Evolutionary conservation across 2,888 invertebrate species (phyloP).

Genomic region (Sarcophaga variegata): DNA sequence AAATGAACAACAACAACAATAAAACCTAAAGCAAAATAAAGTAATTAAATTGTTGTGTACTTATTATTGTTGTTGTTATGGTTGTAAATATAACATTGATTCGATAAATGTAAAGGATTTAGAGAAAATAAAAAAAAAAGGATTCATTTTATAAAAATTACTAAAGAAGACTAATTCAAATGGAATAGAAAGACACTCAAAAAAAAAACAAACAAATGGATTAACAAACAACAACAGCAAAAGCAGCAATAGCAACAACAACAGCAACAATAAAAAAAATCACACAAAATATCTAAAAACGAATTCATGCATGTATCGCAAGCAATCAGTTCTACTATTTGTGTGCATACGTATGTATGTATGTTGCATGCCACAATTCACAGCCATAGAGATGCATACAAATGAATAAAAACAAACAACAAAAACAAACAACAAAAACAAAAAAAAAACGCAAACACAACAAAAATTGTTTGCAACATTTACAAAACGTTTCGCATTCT

Average conservation of each 20-base stretch:
- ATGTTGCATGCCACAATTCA: too few relatives aligned
- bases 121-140: background rate
- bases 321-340: too few relatives aligned
- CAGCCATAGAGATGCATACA: slow-evolving; percentile 2
- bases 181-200: slow-evolving; percentile 1
- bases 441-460: slow-evolving; percentile 4
- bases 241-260: slow-evolving; percentile 18
- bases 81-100: slow-evolving; percentile 8
- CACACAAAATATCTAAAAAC: slow-evolving; percentile 5
- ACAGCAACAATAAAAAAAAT: slow-evolving; percentile 22
- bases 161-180: slow-evolving; percentile 42
- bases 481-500: slow-evolving; percentile 66
- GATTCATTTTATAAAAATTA: slow-evolving; percentile 8
- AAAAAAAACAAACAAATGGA: slow-evolving; percentile 47
- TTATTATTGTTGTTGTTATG: slow-evolving; percentile 9
- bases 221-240: slow-evolving; percentile 40
- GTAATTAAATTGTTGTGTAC: slow-evolving; percentile 64
- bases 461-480: slow-evolving; percentile 63
- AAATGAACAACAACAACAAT: background rate
- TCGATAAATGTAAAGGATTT: background rate
- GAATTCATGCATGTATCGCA: too few relatives aligned
- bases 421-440: slow-evolving; percentile 46
- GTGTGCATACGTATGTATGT: too few relatives aligned
- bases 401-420: background rate
- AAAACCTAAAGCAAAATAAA: slow-evolving; percentile 54